Evolutionary conservation across 1,140 invertebrate genomes (phyloP).

Genomic region (Leguminivora glycinivorella): DNA sequence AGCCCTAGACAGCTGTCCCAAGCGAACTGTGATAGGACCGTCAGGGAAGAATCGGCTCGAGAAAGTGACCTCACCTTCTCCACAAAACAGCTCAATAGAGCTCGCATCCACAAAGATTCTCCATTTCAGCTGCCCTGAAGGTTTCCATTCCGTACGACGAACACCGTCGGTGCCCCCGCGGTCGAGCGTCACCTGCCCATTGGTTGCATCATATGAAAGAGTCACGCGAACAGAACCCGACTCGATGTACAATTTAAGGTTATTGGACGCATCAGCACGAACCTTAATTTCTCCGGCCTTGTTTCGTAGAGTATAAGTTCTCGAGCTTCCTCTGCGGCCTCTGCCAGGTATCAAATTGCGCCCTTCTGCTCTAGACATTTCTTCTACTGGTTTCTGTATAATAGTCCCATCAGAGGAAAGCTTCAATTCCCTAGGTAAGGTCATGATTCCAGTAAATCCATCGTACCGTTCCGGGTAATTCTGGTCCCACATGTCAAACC

Average conservation of each 20-base stretch:
- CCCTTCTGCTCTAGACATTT: slow-evolving; percentile 39
- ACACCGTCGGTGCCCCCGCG: slow-evolving; percentile 56
- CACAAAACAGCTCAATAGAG: slow-evolving; percentile 70
- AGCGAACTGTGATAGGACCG: slow-evolving; percentile 41
- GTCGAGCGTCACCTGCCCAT: slow-evolving; percentile 44
- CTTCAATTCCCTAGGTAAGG: slow-evolving; percentile 53
- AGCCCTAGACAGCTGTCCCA: slow-evolving; percentile 38
- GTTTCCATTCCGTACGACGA: slow-evolving; percentile 53
- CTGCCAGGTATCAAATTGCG: slow-evolving; percentile 37
- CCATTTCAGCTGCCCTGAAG: slow-evolving; percentile 43
- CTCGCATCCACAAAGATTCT: slow-evolving; percentile 63
- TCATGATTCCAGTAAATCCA: slow-evolving; percentile 63
- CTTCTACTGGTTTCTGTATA: slow-evolving; percentile 54
- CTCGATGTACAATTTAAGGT: slow-evolving; percentile 49
- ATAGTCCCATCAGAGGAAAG: slow-evolving; percentile 43
- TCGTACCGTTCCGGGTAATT: slow-evolving; percentile 56
- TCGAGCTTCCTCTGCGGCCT: slow-evolving; percentile 28
- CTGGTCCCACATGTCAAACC: slow-evolving; percentile 70
- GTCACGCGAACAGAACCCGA: slow-evolving; percentile 34
- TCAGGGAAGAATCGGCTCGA: slow-evolving; percentile 61
- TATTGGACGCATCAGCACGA: slow-evolving; percentile 30
- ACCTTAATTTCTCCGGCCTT: slow-evolving; percentile 40
- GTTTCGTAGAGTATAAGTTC: slow-evolving; percentile 7
- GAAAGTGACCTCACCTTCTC: slow-evolving; percentile 64
- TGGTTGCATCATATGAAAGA: slow-evolving; percentile 44